Conservation (phyloP, 1,140 invertebrate species). For the Homarus americanus region DNA sequence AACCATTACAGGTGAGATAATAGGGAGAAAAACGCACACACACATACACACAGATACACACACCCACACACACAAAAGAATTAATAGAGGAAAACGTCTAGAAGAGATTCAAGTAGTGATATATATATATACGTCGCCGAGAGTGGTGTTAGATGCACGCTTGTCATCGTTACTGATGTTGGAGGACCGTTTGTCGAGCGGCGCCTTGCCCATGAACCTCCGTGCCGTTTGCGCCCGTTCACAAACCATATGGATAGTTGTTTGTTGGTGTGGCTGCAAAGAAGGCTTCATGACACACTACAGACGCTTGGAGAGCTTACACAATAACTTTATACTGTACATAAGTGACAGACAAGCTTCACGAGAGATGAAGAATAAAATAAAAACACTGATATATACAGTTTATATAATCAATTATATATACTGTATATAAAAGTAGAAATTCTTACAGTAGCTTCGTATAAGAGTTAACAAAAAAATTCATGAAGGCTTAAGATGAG, state of each 20-base stretch:
- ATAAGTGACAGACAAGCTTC: too few relatives aligned
- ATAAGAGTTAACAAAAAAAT: too few relatives aligned
- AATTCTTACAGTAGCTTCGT: too few relatives aligned
- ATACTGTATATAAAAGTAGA: too few relatives aligned
- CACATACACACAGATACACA: slow-evolving; percentile 6
- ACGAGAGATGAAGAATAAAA: too few relatives aligned
- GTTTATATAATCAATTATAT: too few relatives aligned
- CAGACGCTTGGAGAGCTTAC: neutral
- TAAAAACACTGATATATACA: too few relatives aligned
- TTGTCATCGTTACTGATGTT: slow-evolving; percentile 63
- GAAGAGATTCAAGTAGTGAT: neutral
- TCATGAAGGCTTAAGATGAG: too few relatives aligned
- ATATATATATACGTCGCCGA: slow-evolving; percentile 60
- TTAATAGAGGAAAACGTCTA: neutral
- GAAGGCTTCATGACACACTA: slow-evolving; percentile 13
- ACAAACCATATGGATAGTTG: slow-evolving; percentile 66
- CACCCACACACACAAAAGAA: slow-evolving; percentile 15
- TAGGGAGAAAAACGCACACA: neutral
- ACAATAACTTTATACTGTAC: too few relatives aligned
- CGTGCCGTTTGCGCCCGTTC: slow-evolving; percentile 55
- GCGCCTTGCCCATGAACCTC: slow-evolving; percentile 47
- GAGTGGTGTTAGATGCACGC: slow-evolving; percentile 35
- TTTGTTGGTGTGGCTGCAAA: slow-evolving; percentile 66
- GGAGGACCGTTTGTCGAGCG: slow-evolving; percentile 44
- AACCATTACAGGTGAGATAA: too few relatives aligned